Conservation (phyloP, 2,113 vertebrate species). For the Callocephalon fimbriatum region DNA sequence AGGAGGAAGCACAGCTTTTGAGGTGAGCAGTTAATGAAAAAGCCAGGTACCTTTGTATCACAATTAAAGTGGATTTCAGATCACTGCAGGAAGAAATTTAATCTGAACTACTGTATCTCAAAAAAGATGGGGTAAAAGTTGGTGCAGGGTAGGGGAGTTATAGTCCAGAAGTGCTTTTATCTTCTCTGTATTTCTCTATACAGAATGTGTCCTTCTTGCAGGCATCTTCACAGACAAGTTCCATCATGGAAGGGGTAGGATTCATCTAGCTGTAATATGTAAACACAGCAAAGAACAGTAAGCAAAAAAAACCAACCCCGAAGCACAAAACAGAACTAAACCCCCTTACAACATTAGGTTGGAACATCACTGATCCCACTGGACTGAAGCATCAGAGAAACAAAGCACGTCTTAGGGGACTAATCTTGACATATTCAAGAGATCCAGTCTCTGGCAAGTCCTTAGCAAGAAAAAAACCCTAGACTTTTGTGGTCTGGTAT, state of each 20-base stretch:
- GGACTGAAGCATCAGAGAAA: not conserved
- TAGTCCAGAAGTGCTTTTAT: not conserved
- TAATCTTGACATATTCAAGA: not conserved
- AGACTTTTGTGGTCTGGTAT: not conserved
- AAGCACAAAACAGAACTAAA: not conserved
- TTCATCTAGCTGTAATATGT: not conserved
- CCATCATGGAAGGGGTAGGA: not conserved
- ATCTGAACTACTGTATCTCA: fast-evolving
- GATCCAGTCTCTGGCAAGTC: not conserved
- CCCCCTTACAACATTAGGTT: not conserved
- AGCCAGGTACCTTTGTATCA: not conserved
- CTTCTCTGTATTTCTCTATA: not conserved
- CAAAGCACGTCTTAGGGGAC: not conserved
- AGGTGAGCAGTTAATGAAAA: not conserved
- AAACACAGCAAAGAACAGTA: not conserved
- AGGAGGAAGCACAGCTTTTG: not conserved
- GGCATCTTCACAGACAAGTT: not conserved
- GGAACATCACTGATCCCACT: not conserved
- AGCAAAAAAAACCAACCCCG: fast-evolving
- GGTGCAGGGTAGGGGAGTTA: not conserved
- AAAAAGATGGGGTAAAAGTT: not conserved
- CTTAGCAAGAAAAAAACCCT: not conserved
- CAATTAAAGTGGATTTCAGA: not conserved
- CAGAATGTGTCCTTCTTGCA: not conserved
- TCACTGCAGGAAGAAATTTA: not conserved